A percentile compares a stretch with the other conserved stretches of the same genome.
phyloP scores from a whole-genome alignment of 2,888 invertebrate species.

The Brenthis hecate region DNA sequence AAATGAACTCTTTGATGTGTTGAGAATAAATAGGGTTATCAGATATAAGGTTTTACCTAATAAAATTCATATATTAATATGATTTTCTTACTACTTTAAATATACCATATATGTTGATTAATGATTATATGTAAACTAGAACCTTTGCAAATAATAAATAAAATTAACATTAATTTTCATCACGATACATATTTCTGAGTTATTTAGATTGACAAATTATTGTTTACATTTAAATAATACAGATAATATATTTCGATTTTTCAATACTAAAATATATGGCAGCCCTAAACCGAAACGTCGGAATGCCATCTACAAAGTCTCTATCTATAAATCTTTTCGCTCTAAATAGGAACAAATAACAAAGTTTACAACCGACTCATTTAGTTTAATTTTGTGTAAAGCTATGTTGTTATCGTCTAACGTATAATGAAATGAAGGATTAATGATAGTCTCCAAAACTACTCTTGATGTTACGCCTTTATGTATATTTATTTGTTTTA shows the following conservation, averaged over 20 bases:
- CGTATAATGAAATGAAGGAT: not conserved
- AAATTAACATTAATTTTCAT: too few relatives aligned
- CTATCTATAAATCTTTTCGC: slow-evolving; percentile 23
- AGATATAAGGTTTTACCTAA: too few relatives aligned
- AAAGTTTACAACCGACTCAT: slow-evolving; percentile 5
- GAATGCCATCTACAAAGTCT: slow-evolving; percentile 4
- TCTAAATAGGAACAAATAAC: slow-evolving; percentile 13
- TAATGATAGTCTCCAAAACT: not conserved
- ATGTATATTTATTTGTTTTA: not conserved
- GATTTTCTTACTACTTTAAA: too few relatives aligned
- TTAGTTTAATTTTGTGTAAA: not conserved
- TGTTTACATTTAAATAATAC: not conserved
- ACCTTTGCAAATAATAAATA: too few relatives aligned
- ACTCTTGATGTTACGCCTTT: not conserved
- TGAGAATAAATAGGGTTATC: too few relatives aligned
- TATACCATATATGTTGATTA: too few relatives aligned
- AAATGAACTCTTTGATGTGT: too few relatives aligned
- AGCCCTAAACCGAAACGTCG: not conserved
- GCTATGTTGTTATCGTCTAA: not conserved
- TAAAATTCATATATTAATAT: too few relatives aligned
- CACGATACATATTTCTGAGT: too few relatives aligned
- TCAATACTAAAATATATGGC: not conserved
- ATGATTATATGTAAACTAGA: too few relatives aligned
- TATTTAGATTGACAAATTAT: too few relatives aligned
- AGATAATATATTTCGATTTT: not conserved